These are phyloP conservation scores for Labia minor DNA, from an alignment of 2,888 invertebrate genomes.

Conservation along the genomic window DNA sequence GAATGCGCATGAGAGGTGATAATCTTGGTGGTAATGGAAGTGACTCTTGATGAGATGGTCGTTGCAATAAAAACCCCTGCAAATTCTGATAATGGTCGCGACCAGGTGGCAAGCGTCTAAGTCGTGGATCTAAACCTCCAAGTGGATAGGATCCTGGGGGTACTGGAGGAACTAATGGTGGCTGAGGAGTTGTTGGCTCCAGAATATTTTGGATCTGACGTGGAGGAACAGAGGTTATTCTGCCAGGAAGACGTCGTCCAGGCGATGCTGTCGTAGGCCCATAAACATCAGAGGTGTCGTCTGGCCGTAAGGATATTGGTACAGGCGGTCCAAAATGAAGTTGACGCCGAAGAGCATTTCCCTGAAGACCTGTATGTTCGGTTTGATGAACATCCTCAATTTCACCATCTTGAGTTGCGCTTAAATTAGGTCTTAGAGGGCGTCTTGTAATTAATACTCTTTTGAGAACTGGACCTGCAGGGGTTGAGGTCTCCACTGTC, in stretches of 20 bases:
- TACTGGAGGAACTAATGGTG: not conserved
- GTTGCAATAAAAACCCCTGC: not conserved
- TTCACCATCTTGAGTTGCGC: conserved; percentile 22
- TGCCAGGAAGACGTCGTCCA: conserved; percentile 44
- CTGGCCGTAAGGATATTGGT: conserved; percentile 34
- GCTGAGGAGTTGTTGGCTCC: not conserved
- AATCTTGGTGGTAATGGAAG: not conserved
- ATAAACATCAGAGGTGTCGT: conserved; percentile 58
- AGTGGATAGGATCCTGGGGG: not conserved
- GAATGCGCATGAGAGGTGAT: not conserved
- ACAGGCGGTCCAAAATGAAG: conserved; percentile 42
- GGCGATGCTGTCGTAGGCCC: conserved; percentile 50
- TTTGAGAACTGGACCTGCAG: not conserved
- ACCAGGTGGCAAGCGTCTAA: not conserved
- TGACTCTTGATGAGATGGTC: not conserved
- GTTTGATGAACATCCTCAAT: conserved; percentile 48
- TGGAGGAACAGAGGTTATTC: not conserved
- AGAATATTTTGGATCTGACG: not conserved
- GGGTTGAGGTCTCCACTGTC: not conserved
- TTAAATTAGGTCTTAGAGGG: conserved; percentile 20
- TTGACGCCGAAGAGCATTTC: conserved; percentile 52
- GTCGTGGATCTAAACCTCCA: not conserved
- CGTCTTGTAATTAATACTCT: not conserved
- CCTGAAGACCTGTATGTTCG: conserved; percentile 40
- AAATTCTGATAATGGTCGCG: not conserved